Conservation (phyloP, 2,888 invertebrate species). For the Podabrus alpinus region DNA sequence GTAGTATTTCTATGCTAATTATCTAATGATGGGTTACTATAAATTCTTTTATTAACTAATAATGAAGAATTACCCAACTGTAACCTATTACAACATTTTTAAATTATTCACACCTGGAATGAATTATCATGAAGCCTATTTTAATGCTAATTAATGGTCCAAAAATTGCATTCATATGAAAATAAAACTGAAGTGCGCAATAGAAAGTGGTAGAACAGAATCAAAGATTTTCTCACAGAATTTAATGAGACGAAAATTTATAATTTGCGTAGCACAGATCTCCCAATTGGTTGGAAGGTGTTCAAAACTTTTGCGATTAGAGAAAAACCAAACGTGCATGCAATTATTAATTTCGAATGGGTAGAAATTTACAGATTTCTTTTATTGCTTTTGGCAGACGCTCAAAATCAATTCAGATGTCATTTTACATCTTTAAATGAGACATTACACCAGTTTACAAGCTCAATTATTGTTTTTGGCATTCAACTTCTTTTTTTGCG, state of each 20-base stretch:
- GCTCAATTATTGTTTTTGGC: background rate
- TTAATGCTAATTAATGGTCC: background rate
- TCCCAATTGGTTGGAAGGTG: background rate
- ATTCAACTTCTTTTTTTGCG: background rate
- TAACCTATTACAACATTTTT: background rate
- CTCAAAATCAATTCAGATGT: constrained; percentile 3
- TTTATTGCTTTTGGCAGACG: background rate
- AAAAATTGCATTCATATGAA: background rate
- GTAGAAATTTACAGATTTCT: background rate
- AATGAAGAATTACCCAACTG: background rate
- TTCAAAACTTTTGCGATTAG: background rate
- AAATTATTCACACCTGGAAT: background rate
- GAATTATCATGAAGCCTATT: background rate
- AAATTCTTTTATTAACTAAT: background rate
- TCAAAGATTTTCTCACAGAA: background rate
- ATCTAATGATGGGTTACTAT: background rate
- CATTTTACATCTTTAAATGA: background rate
- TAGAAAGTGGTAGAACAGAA: background rate
- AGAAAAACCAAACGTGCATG: background rate
- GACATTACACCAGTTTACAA: background rate
- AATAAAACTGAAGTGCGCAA: background rate
- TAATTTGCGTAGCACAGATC: background rate
- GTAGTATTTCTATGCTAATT: background rate
- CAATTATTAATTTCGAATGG: constrained; percentile 5
- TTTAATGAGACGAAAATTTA: background rate